Evolutionary conservation across 2,113 vertebrate species (phyloP).

Genomic region (Rhinogobius similis): DNA sequence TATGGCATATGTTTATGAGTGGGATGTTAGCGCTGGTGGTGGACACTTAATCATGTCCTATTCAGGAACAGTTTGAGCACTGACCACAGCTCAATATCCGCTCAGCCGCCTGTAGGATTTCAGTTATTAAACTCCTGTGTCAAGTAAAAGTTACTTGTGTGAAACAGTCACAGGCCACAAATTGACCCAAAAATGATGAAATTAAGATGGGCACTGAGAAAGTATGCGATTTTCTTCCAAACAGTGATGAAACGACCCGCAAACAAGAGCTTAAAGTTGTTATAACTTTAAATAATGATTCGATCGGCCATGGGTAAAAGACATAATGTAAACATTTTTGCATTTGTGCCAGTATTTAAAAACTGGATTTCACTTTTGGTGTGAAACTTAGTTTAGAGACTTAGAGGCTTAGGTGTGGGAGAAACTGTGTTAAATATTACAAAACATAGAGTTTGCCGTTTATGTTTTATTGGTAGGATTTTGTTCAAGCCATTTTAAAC

Average conservation of each 20-base stretch:
- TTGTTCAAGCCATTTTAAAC: too few species aligned
- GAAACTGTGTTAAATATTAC: too few species aligned
- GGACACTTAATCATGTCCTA: constrained; percentile 25
- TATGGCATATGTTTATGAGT: constrained; percentile 56
- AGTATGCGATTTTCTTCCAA: background rate
- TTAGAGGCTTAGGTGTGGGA: too few species aligned
- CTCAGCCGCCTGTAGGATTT: background rate
- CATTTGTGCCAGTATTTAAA: too few species aligned
- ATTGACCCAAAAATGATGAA: background rate
- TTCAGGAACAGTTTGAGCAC: constrained; percentile 19
- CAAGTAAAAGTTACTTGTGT: background rate
- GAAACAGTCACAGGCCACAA: background rate
- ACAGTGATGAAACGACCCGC: background rate
- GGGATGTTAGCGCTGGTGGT: constrained; percentile 25
- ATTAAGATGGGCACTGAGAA: background rate
- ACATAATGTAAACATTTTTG: too few species aligned
- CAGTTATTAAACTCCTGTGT: background rate
- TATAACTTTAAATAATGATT: too few species aligned
- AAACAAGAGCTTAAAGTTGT: background rate
- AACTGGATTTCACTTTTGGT: too few species aligned
- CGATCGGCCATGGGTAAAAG: too few species aligned
- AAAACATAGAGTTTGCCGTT: too few species aligned
- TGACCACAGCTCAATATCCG: background rate
- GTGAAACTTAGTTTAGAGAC: too few species aligned
- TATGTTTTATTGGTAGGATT: too few species aligned